A percentile compares a stretch with the other conserved stretches of the same genome.
Evolutionary conservation across 1,140 invertebrate genomes (phyloP).

Genomic region (Trichonephila clavipes): DNA sequence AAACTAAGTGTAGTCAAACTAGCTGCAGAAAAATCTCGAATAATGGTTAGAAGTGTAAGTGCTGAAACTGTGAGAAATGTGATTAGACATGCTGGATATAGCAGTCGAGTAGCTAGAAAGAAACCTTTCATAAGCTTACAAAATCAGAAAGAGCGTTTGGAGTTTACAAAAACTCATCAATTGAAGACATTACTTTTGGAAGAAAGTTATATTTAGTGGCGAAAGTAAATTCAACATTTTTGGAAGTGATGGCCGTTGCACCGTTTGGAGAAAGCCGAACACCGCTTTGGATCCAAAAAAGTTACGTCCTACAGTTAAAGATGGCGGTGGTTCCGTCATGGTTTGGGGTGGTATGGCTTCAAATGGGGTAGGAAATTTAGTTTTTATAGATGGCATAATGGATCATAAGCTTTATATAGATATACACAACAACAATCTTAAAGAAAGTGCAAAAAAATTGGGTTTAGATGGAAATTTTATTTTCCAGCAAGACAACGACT

Average conservation of each 20-base stretch:
- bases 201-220: too few species aligned
- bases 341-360: not conserved
- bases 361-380: not conserved
- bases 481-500: too few species aligned
- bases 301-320: too few species aligned
- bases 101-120: not conserved
- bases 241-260: too few species aligned
- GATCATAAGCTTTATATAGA: not conserved
- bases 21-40: not conserved
- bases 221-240: too few species aligned
- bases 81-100: not conserved
- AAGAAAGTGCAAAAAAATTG: too few species aligned
- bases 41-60: not conserved
- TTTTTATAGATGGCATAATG: not conserved
- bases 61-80: not conserved
- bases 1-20: too few species aligned
- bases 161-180: constrained; percentile 13
- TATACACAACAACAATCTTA: not conserved
- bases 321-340: too few species aligned
- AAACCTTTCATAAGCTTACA: not conserved
- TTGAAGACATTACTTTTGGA: too few species aligned
- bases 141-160: not conserved
- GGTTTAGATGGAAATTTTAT: too few species aligned
- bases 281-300: too few species aligned
- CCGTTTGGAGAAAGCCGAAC: too few species aligned